Percentiles rank a stretch among this genome's conserved stretches.
These are phyloP conservation scores for Noctua comes DNA, from an alignment of 2,888 invertebrate genomes.

Conservation along the genomic window DNA sequence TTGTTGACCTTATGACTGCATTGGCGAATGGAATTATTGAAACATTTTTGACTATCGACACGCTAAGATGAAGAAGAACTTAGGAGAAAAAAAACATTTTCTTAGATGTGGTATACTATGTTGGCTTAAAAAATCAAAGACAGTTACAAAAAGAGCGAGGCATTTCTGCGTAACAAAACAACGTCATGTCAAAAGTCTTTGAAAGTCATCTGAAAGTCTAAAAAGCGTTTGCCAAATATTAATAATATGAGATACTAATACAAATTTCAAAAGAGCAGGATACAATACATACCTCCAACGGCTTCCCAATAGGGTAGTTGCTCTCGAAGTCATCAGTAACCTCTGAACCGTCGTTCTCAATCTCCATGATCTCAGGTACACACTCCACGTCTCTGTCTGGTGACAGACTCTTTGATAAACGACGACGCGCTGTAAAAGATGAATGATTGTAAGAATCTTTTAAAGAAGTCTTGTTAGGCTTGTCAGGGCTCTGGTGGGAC, in stretches of 20 bases:
- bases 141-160: neutral
- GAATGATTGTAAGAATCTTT: neutral
- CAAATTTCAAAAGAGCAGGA: neutral
- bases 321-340: constrained; percentile 72
- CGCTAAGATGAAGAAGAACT: neutral
- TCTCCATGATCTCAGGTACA: constrained; percentile 44
- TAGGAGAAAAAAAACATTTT: neutral
- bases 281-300: constrained; percentile 92
- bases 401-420: constrained; percentile 84
- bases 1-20: neutral
- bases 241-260: neutral
- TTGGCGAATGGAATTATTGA: neutral
- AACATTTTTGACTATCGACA: too few species aligned
- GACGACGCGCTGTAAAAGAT: constrained; percentile 79
- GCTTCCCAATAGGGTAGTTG: constrained; percentile 95
- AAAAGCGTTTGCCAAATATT: neutral
- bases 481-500: neutral
- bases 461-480: neutral
- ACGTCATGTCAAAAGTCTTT: too few species aligned
- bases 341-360: constrained; percentile 56
- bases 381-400: constrained; percentile 91
- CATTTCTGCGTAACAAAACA: too few species aligned
- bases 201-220: neutral
- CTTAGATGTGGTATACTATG: neutral
- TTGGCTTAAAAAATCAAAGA: neutral